phyloP scores from a whole-genome alignment of 1,140 invertebrate species.

The Phenacoccus solenopsis region DNA sequence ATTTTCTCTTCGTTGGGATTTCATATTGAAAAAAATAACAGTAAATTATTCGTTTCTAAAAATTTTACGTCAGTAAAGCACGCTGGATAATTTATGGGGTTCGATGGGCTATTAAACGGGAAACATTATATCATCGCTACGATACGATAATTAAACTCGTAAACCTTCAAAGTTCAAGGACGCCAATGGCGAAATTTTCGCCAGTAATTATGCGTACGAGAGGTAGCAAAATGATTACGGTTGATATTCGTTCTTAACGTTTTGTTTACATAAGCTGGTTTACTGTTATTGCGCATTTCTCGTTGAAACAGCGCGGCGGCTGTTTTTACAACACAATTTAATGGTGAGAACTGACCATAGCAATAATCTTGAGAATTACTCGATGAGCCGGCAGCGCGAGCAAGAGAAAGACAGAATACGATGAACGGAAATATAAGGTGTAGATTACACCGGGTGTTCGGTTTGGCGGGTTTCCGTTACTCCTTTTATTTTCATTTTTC shows the following conservation, averaged over 20 bases:
- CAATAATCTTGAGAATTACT: not conserved
- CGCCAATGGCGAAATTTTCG: no score
- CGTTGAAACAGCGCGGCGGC: not conserved
- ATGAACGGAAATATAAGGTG: not conserved
- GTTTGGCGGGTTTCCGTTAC: not conserved
- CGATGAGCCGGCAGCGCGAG: not conserved
- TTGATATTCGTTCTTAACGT: not conserved
- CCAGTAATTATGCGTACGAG: no score
- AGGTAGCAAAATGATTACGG: no score
- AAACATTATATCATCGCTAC: no score
- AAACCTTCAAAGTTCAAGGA: no score
- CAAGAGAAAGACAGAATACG: not conserved
- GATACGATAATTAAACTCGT: no score
- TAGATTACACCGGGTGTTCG: not conserved
- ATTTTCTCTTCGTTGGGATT: no score
- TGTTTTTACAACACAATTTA: not conserved
- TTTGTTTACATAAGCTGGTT: not conserved
- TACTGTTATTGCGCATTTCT: not conserved
- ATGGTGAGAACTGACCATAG: not conserved
- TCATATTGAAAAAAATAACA: no score
- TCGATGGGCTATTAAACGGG: no score
- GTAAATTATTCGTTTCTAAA: no score
- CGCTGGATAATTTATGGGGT: no score
- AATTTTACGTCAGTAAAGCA: no score
- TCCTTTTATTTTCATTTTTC: slow-evolving; percentile 3